Percentiles rank a stretch among this genome's conserved stretches.
Evolutionary conservation across 2,888 invertebrate species (phyloP).

Genomic region (Anticlea derivata): DNA sequence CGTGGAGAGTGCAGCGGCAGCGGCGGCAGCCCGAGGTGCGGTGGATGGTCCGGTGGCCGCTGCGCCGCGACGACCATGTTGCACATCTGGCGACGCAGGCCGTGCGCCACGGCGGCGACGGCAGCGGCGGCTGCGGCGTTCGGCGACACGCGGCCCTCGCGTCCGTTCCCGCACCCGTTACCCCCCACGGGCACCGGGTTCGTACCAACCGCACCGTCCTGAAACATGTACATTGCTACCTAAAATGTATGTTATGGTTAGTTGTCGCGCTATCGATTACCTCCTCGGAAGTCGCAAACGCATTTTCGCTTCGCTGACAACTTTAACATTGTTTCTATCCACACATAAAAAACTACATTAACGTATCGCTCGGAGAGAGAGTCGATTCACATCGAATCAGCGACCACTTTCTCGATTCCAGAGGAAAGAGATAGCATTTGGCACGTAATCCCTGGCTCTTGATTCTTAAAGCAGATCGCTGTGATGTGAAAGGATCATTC

Average conservation of each 20-base stretch:
- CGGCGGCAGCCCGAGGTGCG: conserved; percentile 77
- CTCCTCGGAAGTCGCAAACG: conserved; percentile 34
- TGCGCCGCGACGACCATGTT: conserved; percentile 88
- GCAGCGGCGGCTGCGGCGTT: conserved; percentile 92
- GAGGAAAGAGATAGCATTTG: neutral
- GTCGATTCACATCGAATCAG: neutral
- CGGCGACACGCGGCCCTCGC: conserved; percentile 80
- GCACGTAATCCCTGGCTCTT: too few relatives aligned
- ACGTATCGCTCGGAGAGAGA: neutral
- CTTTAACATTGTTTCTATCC: neutral
- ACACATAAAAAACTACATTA: neutral
- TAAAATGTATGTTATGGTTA: conserved; percentile 36
- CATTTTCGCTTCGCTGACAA: conserved; percentile 57
- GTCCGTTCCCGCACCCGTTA: conserved; percentile 81
- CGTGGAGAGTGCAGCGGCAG: conserved; percentile 72
- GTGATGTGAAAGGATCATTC: conserved; percentile 9
- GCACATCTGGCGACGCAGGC: conserved; percentile 93
- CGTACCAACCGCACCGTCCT: conserved; percentile 83
- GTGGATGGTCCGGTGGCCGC: conserved; percentile 70
- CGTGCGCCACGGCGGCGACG: conserved; percentile 93
- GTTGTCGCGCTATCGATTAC: conserved; percentile 9
- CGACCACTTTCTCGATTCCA: neutral
- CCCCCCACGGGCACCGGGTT: conserved; percentile 76
- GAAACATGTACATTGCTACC: conserved; percentile 59
- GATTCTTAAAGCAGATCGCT: neutral